A percentile compares a stretch with the other conserved stretches of the same genome.
These are phyloP conservation scores for Catharus fuscescens DNA, from an alignment of 2,113 vertebrate species.

Conservation along the genomic window DNA sequence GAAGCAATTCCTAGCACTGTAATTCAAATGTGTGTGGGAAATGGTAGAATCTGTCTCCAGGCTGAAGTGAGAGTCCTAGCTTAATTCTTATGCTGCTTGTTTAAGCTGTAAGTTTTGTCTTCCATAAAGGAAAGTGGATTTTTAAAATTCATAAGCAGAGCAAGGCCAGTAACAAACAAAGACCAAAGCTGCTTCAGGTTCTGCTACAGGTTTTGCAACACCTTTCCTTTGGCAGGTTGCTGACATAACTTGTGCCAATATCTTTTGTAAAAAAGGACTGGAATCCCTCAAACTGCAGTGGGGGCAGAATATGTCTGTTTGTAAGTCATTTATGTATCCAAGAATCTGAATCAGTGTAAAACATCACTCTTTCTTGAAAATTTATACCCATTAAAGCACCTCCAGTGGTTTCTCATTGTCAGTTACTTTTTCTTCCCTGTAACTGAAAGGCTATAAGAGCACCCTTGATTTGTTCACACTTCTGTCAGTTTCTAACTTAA, in stretches of 20 bases:
- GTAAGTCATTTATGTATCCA: conserved; percentile 19
- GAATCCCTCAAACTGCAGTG: not conserved
- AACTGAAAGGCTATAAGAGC: conserved; percentile 33
- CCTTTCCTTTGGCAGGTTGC: conserved; percentile 3
- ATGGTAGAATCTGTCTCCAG: not conserved
- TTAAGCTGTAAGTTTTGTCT: not conserved
- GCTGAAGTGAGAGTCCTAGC: not conserved
- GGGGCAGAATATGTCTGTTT: not conserved
- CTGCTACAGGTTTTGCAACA: not conserved
- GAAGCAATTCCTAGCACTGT: not conserved
- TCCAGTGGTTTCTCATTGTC: conserved; percentile 43
- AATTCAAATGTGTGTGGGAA: not conserved
- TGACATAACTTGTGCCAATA: not conserved
- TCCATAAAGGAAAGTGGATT: not conserved
- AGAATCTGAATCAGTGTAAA: conserved; percentile 8
- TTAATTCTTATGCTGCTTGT: not conserved
- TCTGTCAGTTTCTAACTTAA: conserved; percentile 65
- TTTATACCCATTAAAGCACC: conserved; percentile 33
- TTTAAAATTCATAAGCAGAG: not conserved
- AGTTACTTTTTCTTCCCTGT: conserved; percentile 27
- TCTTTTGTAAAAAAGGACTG: not conserved
- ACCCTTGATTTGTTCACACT: conserved; percentile 71
- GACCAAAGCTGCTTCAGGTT: not conserved
- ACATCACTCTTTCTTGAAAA: not conserved
- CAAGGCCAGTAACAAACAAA: not conserved